Percentiles rank a stretch among this genome's conserved stretches.
These are phyloP conservation scores for Grallaria varia DNA, from an alignment of 2,113 vertebrate species.

Conservation along the genomic window DNA sequence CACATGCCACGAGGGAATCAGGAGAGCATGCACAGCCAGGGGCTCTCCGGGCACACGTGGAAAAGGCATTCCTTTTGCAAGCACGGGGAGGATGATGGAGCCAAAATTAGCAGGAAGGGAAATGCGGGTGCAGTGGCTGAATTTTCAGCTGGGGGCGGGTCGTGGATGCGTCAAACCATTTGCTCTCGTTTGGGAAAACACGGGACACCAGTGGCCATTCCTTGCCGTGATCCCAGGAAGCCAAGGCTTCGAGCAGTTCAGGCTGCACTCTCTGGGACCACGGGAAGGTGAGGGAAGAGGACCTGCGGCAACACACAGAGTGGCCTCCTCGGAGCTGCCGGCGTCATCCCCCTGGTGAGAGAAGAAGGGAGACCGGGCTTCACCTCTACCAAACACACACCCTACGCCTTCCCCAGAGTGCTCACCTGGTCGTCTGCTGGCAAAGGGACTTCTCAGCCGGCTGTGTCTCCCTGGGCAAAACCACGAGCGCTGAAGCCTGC, in stretches of 20 bases:
- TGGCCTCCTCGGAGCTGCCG: background rate
- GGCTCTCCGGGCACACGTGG: background rate
- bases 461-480: conserved; percentile 91
- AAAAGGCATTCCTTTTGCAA: background rate
- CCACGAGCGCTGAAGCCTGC: conserved; percentile 77
- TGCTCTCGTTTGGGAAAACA: background rate
- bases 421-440: conserved; percentile 89
- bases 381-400: background rate
- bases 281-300: background rate
- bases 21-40: background rate
- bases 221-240: background rate
- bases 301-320: background rate
- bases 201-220: background rate
- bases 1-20: conserved; percentile 15
- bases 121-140: background rate
- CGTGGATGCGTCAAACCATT: background rate
- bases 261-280: background rate
- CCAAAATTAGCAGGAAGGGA: background rate
- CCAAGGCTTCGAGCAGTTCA: background rate
- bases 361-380: background rate
- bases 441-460: conserved; percentile 76
- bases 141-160: background rate
- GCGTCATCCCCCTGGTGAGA: background rate
- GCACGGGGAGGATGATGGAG: background rate
- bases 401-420: background rate